Evolutionary conservation across 2,113 vertebrate genomes (phyloP).

Genomic region (Myocastor coypus): DNA sequence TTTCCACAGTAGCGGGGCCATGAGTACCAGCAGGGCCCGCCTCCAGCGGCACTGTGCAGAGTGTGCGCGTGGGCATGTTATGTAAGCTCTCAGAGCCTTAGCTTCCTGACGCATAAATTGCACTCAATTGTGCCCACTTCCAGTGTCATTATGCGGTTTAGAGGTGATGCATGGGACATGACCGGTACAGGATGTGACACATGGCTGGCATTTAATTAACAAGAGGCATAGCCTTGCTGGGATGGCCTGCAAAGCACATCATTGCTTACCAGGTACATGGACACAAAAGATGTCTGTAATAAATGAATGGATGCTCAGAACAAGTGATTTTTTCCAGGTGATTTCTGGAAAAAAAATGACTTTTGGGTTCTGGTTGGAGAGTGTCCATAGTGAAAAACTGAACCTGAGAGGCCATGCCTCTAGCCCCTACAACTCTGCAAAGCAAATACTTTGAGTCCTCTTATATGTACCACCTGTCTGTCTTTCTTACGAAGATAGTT

Average conservation of each 20-base stretch:
- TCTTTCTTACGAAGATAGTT: conserved; percentile 68
- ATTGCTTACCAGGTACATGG: not conserved
- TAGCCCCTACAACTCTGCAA: not conserved
- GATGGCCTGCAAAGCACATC: accelerated
- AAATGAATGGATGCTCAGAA: not conserved
- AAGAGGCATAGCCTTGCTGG: accelerated
- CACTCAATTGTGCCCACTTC: too few relatives aligned
- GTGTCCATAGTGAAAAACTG: not conserved
- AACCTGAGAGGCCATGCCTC: not conserved
- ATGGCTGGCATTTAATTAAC: not conserved
- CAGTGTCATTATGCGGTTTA: not conserved
- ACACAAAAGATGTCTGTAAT: not conserved
- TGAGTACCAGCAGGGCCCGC: not conserved
- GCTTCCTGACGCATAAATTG: not conserved
- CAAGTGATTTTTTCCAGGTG: too few relatives aligned
- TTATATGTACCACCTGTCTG: conserved; percentile 76
- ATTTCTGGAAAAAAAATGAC: too few relatives aligned
- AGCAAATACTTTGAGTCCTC: conserved; percentile 77
- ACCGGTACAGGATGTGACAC: accelerated
- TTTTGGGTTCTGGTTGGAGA: not conserved
- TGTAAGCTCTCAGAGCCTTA: not conserved
- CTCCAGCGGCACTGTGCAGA: not conserved
- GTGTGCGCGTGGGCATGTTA: not conserved
- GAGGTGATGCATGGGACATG: too few relatives aligned
- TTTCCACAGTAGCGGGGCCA: not conserved